phyloP scores from a whole-genome alignment of 2,888 invertebrate genomes.

The Actias luna region DNA sequence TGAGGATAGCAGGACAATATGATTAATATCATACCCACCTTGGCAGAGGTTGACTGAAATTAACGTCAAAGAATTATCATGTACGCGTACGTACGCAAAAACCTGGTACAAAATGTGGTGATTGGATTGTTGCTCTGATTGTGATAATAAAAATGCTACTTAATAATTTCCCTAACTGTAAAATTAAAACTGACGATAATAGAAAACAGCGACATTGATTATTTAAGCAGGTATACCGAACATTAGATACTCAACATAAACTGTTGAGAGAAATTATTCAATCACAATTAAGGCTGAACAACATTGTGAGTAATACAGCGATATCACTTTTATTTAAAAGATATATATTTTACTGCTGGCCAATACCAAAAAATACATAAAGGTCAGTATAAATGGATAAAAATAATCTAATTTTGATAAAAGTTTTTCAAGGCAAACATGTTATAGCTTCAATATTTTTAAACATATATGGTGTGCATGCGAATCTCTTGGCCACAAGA shows the following conservation, averaged over 20 bases:
- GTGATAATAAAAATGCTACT: slow-evolving; percentile 10
- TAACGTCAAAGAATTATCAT: slow-evolving; percentile 8
- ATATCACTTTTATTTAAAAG: background rate
- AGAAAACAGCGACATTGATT: background rate
- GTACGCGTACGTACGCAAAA: background rate
- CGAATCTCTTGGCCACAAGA: background rate
- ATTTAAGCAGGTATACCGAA: background rate
- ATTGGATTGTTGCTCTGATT: background rate
- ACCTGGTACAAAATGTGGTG: background rate
- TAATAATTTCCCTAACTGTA: slow-evolving; percentile 13
- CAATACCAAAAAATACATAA: background rate
- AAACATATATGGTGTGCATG: background rate
- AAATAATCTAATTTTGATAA: slow-evolving; percentile 9
- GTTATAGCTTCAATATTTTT: background rate
- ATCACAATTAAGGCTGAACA: slow-evolving; percentile 1
- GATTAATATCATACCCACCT: slow-evolving; percentile 32
- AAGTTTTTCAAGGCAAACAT: background rate
- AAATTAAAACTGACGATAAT: background rate
- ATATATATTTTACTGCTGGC: background rate
- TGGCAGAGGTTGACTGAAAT: slow-evolving; percentile 14
- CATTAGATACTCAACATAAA: background rate
- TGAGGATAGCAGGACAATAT: slow-evolving; percentile 47
- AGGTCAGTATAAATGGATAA: background rate
- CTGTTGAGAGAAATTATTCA: background rate
- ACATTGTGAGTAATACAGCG: background rate